Percentiles rank a stretch among this genome's conserved stretches.
Conservation (phyloP, 2,797 vertebrate species). For the Sardinella longiceps region DNA sequence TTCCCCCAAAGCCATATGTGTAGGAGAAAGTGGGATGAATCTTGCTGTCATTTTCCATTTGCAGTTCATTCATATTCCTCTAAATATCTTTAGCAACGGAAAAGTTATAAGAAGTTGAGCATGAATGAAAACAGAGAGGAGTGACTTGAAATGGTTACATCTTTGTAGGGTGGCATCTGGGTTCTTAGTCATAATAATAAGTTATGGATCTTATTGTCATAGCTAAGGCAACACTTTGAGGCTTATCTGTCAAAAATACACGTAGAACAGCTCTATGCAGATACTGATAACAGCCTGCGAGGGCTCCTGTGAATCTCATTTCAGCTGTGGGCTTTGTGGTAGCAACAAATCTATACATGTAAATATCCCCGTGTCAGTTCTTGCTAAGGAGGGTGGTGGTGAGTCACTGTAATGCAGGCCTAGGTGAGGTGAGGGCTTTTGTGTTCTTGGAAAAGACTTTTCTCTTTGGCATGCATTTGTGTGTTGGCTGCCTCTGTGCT, state of each 20-base stretch:
- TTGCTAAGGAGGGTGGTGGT: neutral
- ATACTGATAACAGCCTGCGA: neutral
- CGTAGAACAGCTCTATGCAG: no score
- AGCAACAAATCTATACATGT: constrained; percentile 16
- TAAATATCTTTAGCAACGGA: neutral
- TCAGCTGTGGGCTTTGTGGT: constrained; percentile 23
- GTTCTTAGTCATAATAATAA: no score
- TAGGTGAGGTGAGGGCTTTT: neutral
- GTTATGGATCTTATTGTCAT: no score
- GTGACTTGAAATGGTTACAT: no score
- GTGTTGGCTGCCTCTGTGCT: neutral
- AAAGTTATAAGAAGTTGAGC: neutral
- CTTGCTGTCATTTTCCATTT: neutral
- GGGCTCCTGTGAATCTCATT: neutral
- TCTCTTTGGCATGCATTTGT: neutral
- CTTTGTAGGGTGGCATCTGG: no score
- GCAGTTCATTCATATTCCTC: neutral
- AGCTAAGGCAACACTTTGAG: no score
- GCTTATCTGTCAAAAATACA: no score
- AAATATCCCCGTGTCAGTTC: neutral
- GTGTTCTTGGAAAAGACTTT: neutral
- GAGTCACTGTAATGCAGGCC: neutral
- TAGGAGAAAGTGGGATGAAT: neutral
- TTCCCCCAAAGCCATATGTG: neutral
- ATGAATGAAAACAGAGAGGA: no score